Conservation (phyloP, 35 echinoderm and acorn worm species). For the Ophiothrix spiculata region DNA sequence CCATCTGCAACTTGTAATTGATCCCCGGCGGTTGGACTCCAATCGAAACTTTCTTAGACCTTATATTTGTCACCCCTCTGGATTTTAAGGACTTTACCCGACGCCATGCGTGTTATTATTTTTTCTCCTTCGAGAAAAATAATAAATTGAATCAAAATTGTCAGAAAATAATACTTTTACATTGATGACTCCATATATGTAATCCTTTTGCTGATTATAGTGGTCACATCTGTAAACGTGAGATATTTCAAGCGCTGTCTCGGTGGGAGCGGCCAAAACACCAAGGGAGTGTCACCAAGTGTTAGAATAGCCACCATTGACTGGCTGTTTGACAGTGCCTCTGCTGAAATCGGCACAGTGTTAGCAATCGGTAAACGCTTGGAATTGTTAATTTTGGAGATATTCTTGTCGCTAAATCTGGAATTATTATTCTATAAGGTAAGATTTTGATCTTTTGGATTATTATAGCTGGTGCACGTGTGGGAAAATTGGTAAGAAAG, state of each 20-base stretch:
- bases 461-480: not conserved
- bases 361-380: not conserved
- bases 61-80: not conserved
- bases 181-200: not conserved
- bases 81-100: not conserved
- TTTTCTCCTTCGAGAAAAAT: no score
- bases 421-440: not conserved
- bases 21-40: conserved; percentile 4
- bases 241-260: not conserved
- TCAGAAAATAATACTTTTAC: not conserved
- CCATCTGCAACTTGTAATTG: not conserved
- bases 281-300: not conserved
- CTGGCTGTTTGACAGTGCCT: conserved; percentile 8
- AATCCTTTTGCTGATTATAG: not conserved
- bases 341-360: conserved; percentile 3
- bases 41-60: not conserved
- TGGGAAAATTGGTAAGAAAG: not conserved
- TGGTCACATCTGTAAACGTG: not conserved
- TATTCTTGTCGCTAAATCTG: not conserved
- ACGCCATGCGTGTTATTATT: not conserved
- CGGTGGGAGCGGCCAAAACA: not conserved
- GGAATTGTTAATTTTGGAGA: conserved; percentile 1
- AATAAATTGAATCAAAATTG: not conserved
- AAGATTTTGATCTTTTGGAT: not conserved
- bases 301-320: conserved; percentile 12